Percentiles rank a stretch among this genome's conserved stretches.
Evolutionary conservation across 2,113 vertebrate species (phyloP).

Genomic region (Trochalopteron elliotii): DNA sequence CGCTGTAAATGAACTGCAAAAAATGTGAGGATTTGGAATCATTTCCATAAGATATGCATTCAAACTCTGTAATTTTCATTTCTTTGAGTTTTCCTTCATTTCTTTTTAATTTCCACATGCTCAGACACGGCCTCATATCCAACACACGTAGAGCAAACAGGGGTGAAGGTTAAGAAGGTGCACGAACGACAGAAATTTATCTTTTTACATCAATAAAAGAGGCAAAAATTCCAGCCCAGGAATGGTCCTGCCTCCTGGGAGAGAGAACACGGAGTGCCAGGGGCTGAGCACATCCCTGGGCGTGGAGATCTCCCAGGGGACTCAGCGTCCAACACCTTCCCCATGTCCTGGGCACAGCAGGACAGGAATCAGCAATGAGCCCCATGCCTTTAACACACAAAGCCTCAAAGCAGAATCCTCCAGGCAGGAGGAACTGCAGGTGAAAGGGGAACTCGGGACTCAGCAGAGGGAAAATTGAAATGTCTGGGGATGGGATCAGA

Average conservation of each 20-base stretch:
- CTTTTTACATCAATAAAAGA: not conserved
- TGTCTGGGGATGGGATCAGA: not conserved
- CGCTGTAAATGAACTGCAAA: not conserved
- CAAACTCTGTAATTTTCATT: not conserved
- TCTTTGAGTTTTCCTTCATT: not conserved
- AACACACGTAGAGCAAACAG: accelerated
- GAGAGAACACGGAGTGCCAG: not conserved
- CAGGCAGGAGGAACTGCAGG: not conserved
- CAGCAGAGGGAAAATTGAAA: not conserved
- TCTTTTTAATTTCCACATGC: not conserved
- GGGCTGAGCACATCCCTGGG: not conserved
- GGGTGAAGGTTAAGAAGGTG: not conserved
- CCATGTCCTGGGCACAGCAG: not conserved
- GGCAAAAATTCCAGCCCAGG: not conserved
- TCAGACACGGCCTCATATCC: not conserved
- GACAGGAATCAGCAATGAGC: not conserved
- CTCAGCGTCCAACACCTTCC: not conserved
- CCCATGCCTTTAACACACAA: not conserved
- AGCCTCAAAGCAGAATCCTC: not conserved
- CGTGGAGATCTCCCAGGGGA: not conserved
- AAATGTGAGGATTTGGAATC: not conserved
- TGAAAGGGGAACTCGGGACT: not conserved
- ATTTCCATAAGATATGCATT: not conserved
- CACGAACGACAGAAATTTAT: not conserved
- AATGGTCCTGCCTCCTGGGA: not conserved